Base-by-base conservation (phyloP, 1,140 invertebrate genomes). In the Zaprionus inermis region DNA sequence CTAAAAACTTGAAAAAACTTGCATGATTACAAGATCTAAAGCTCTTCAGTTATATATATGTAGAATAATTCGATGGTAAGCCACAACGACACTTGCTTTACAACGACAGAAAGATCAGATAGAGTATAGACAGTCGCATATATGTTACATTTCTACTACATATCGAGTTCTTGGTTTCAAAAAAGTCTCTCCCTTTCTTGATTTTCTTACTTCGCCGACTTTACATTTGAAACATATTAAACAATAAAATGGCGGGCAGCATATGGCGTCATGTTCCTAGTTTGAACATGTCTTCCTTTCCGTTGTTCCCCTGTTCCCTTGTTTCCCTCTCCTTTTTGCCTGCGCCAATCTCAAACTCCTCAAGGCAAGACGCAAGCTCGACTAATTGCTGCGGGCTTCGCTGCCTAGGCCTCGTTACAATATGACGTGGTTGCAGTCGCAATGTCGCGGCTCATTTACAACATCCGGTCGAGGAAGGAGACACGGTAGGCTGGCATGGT, bases 391-490 rank as follows among this genome's bases (percentile, higher is more conserved):
- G 11, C 12, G 7, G 34, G 36, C 56, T 41, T 36, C 3, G 9
- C 24, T 60, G 24, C 38, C 16, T 24, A 22, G n/a, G 4, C 7
- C 36, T 24, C 38, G 34, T 52, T 71, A 38, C 28, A 79, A 58
- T 78, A 70, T 81, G 79, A 82, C 57, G 65, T 78, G 56, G 58
- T 22, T 75, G 81, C 81, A 85, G 70, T 75, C 78, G 65, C 81
- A 85, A 85, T 86, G 78, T 85, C 81, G 81, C 74, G 81, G 75
- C 69, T 88, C 82, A 86, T 88, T 86, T 79, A 82, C 83, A 82
- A 86, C 76, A 79, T 73, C 76, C 79, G 65, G 56, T 16, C 9
- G 49, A 41, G 7, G 3, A 9, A 16, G n/a, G 14, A 38, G 14
- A n/a, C 36, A 38, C 5, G 14, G 36, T 14, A 38, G 36, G 12